A percentile compares a stretch with the other conserved stretches of the same genome.
These are phyloP conservation scores for Aplocera efformata DNA, from an alignment of 2,888 invertebrate genomes.

Conservation along the genomic window DNA sequence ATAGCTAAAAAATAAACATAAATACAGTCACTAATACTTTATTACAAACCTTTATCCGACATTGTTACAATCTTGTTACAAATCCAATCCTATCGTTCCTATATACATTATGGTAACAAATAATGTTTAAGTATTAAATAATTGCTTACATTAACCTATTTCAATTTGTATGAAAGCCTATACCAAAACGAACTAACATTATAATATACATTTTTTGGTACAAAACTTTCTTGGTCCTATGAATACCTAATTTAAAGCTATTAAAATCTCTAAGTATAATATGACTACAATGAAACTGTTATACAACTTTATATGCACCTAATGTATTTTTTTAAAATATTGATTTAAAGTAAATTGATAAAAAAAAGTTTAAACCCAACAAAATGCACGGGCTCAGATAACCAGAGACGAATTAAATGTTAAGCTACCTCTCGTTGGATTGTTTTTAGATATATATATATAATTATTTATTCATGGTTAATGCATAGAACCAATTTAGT, in stretches of 20 bases:
- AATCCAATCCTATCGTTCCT: slow-evolving; percentile 46
- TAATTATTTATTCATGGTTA: too few species aligned
- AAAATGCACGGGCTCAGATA: slow-evolving; percentile 39
- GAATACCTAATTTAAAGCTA: slow-evolving; percentile 73
- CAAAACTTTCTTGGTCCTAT: slow-evolving; percentile 64
- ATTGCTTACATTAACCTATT: slow-evolving; percentile 53
- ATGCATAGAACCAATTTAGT: slow-evolving; percentile 31
- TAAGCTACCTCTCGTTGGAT: slow-evolving; percentile 24
- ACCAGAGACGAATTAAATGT: neutral
- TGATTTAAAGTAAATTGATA: neutral
- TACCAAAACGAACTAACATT: slow-evolving; percentile 70
- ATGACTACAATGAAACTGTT: slow-evolving; percentile 70
- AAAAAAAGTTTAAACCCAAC: neutral
- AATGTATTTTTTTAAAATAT: slow-evolving; percentile 42
- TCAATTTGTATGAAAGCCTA: slow-evolving; percentile 73
- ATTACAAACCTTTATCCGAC: slow-evolving; percentile 56
- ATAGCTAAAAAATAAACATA: slow-evolving; percentile 37
- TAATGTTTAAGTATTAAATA: slow-evolving; percentile 63
- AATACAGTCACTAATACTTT: slow-evolving; percentile 59
- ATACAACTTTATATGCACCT: slow-evolving; percentile 36
- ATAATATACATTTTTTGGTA: slow-evolving; percentile 77
- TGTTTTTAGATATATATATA: too few species aligned
- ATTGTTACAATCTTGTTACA: slow-evolving; percentile 29
- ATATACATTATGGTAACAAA: slow-evolving; percentile 69
- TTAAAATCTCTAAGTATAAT: slow-evolving; percentile 57